Evolutionary conservation across 2,797 vertebrate genomes (phyloP), one percentile per base, ranked within the genome.

Genomic region (Rhodeus uyekii): DNA sequence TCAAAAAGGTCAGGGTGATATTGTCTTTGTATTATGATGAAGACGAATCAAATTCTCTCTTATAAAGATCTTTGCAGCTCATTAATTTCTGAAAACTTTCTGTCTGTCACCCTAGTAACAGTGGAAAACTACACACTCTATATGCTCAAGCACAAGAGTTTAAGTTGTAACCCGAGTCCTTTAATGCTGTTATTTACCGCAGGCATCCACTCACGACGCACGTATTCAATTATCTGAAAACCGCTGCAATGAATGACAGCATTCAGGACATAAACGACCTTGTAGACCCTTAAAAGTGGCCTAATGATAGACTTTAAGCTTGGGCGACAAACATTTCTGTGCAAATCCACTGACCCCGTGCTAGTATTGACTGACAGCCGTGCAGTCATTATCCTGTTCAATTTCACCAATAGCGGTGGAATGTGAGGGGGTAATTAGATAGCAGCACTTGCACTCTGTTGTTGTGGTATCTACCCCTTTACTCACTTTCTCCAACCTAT

Each of bases 341-440:
- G 68, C 69, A 73, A 78, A 82, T 78, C 75, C 50, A 77, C 64
- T 82, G 76, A 74, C 72, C 63, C 55, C 19, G 53, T 19, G 13
- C 22, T 78, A 36, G 18, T 55, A 80, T 75, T 87, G 85, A 89
- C 55, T 85, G 87, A 86, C 89, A 85, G 69, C 82, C 87, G 86
- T 86, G 48, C 80, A 86, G 84, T 86, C 78, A 83, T 86, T 87
- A 86, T 86, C 76, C 83, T 83, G 85, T 87, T 79, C 78, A 64
- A 80, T 85, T 87, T 86, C 76, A 69, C 34, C 88, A 78, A 82
- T n/a, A 75, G 82, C 63, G 64, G 46, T 76, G 76, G 84, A 73
- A 84, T 67, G 71, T 83, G 63, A 80, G 2, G 63, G 76, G 84
- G 87, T 86, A 89, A 89, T 90, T 90, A 90, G 84, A 82, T 82